A percentile compares a stretch with the other conserved stretches of the same genome.
Conservation (phyloP, 2,888 invertebrate genomes). For the Augochlorella aurata region DNA sequence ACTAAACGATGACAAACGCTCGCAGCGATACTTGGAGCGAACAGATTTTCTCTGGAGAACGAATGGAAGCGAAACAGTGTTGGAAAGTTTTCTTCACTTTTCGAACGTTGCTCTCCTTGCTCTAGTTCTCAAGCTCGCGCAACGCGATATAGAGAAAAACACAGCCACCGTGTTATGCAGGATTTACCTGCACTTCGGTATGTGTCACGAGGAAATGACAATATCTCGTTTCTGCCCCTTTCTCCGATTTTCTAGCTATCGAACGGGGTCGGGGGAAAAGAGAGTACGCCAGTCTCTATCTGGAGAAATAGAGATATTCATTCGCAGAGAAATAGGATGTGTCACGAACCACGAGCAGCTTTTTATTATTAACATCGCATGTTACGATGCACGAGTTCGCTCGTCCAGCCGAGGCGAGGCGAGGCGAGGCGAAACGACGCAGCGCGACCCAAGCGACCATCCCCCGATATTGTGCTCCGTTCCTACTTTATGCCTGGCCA, state of each 20-base stretch:
- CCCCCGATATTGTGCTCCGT: conserved; percentile 13
- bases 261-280: background rate
- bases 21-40: background rate
- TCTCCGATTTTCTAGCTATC: background rate
- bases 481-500: conserved; percentile 1
- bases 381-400: conserved; percentile 7
- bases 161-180: background rate
- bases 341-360: conserved; percentile 17
- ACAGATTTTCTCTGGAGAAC: background rate
- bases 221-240: background rate
- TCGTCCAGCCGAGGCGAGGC: no score
- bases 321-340: background rate
- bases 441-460: background rate
- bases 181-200: background rate
- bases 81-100: background rate
- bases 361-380: conserved; percentile 54
- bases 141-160: background rate
- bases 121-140: background rate
- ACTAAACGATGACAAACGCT: no score
- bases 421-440: no score
- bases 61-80: background rate
- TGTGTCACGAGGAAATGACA: background rate
- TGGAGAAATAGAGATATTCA: conserved; percentile 21
- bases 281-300: background rate
- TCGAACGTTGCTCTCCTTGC: background rate